Evolutionary conservation across 2,888 invertebrate genomes (phyloP), one percentile per base, ranked within the genome.

Genomic region (Hemaris fuciformis): DNA sequence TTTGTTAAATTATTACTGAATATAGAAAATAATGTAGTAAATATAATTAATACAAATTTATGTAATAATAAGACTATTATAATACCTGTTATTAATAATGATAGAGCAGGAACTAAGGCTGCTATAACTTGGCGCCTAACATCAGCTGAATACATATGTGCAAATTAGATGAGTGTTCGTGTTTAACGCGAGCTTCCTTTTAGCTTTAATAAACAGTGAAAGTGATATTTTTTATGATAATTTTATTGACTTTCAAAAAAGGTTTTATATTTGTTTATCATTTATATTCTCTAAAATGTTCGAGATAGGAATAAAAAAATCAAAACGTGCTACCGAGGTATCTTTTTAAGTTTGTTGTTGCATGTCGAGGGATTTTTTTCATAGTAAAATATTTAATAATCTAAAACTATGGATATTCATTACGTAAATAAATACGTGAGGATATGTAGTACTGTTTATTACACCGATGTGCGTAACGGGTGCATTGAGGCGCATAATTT

Each of bases 211-310:
- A 53, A 10, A 27, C 48, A 71, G 80, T 69, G 75, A 80, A 80
- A 80, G 78, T 76, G 66, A 56, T 59, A 46, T 66, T 64, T 60
- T 67, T 70, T 73, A 77, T 74, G 71, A 61, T 71, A 75, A 75
- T 77, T 74, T 71, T 72, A 73, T 72, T 69, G 60, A 69, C 72
- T 76, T 69, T 78, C 70, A 56, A 53, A 3, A 20, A 43, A 43
- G n/a, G n/a, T n/a, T 27, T 53, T 31, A 27, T 53, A 53, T 53
- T 31, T 31, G 53, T 53, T 31, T 53, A 53, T 48, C n/a, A 13
- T 38, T 4, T 38, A 1, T n/a, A 38, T 38, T 13, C n/a, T n/a
- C n/a, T n/a, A n/a, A n/a, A n/a, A n/a, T n/a, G n/a, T n/a, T n/a
- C n/a, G n/a, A n/a, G n/a, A n/a, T n/a, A n/a, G n/a, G n/a, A n/a